A percentile compares a stretch with the other conserved stretches of the same genome.
phyloP scores from a whole-genome alignment of 2,797 vertebrate species.

The Gymnoscopelus braueri region DNA sequence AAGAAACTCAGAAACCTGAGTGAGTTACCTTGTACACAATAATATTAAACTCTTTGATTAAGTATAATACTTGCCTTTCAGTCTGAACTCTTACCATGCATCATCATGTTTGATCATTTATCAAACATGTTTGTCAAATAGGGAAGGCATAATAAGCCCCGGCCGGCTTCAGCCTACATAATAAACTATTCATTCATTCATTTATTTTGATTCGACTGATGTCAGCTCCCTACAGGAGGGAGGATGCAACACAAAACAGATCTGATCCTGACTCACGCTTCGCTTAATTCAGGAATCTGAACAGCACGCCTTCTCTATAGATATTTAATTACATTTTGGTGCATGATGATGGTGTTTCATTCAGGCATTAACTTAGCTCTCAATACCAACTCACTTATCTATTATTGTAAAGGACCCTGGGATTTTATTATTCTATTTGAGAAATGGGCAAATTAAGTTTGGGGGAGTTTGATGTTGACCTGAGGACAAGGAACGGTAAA shows the following conservation, averaged over 20 bases:
- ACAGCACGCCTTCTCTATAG: conserved; percentile 7
- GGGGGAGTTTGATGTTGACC: conserved; percentile 8
- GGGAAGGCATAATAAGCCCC: too few relatives aligned
- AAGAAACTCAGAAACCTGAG: too few relatives aligned
- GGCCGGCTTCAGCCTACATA: too few relatives aligned
- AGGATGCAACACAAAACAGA: conserved; percentile 1
- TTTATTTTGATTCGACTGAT: background rate
- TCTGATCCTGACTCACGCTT: background rate
- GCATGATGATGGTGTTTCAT: too few relatives aligned
- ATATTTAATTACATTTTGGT: background rate
- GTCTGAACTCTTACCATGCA: background rate
- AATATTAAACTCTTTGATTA: background rate
- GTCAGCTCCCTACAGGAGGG: conserved; percentile 9
- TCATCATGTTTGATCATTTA: background rate
- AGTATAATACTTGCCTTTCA: background rate
- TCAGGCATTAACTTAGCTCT: too few relatives aligned
- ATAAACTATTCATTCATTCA: too few relatives aligned
- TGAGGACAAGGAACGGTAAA: background rate
- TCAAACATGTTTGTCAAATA: too few relatives aligned
- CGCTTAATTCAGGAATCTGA: background rate
- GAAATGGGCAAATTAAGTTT: background rate
- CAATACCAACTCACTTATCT: background rate
- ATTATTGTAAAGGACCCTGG: background rate
- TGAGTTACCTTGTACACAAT: background rate
- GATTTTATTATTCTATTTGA: conserved; percentile 3